Evolutionary conservation across 2,797 vertebrate species (phyloP).

Genomic region (Micrastur ruficollis): DNA sequence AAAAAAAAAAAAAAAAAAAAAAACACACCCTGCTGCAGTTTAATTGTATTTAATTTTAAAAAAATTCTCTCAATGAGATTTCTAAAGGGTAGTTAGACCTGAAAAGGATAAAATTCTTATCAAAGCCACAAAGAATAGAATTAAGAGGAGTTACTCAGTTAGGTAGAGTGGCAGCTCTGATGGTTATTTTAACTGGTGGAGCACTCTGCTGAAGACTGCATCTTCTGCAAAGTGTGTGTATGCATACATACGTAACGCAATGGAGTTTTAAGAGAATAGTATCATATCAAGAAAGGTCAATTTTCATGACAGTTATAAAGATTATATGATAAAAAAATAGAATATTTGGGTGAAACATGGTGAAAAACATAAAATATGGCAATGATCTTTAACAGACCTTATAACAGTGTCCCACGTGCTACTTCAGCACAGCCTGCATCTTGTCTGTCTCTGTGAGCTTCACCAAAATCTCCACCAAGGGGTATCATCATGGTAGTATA

Average conservation of each 20-base stretch:
- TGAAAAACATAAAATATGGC: neutral
- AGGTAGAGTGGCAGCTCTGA: neutral
- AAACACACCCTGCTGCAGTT: neutral
- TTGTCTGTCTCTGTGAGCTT: neutral
- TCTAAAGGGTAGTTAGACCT: neutral
- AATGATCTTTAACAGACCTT: neutral
- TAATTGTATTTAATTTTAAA: neutral
- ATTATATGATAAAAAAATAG: neutral
- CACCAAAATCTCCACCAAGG: neutral
- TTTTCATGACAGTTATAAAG: neutral
- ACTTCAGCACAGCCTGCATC: neutral
- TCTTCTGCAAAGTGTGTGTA: neutral
- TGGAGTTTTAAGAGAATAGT: neutral
- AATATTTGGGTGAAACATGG: neutral
- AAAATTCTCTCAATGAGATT: neutral
- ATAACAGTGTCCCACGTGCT: neutral
- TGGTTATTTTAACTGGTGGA: neutral
- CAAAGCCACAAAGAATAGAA: neutral
- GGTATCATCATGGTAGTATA: neutral
- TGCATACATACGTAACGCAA: rapidly evolving
- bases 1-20: too few relatives aligned
- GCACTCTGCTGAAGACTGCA: neutral
- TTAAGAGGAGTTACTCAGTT: neutral
- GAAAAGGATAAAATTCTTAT: neutral
- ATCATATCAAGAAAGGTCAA: neutral